Percentiles rank a stretch among this genome's conserved stretches.
These are phyloP conservation scores for Strigops habroptila DNA, from an alignment of 2,113 vertebrate species.

Conservation along the genomic window DNA sequence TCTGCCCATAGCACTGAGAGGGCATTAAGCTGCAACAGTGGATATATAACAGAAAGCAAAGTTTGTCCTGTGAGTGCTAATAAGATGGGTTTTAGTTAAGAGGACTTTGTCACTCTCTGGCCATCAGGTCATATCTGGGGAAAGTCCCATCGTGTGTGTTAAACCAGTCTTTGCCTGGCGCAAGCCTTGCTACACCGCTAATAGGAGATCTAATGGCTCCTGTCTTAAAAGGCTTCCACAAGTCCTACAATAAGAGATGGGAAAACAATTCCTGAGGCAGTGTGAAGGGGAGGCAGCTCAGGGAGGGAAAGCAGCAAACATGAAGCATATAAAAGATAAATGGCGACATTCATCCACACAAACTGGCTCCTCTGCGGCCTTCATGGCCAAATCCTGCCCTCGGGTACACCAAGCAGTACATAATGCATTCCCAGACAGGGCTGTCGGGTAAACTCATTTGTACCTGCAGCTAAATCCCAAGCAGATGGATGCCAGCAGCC, in stretches of 20 bases:
- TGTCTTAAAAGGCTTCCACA: neutral
- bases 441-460: neutral
- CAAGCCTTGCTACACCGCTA: neutral
- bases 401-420: neutral
- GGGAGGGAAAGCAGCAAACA: neutral
- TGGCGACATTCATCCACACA: neutral
- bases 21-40: neutral
- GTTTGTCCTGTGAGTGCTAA: neutral
- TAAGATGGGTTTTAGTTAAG: neutral
- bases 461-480: neutral
- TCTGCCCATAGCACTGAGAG: neutral
- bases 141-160: neutral
- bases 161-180: neutral
- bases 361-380: neutral
- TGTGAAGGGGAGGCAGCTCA: neutral
- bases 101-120: neutral
- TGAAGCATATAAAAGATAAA: neutral
- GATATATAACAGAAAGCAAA: neutral
- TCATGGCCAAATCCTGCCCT: neutral
- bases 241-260: neutral
- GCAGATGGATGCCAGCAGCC: neutral
- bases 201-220: neutral
- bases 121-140: neutral
- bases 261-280: neutral
- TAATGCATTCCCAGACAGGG: neutral